Percentiles rank a stretch among this genome's conserved stretches.
phyloP scores from a whole-genome alignment of 2,797 vertebrate genomes.

The Lophotriccus pileatus region DNA sequence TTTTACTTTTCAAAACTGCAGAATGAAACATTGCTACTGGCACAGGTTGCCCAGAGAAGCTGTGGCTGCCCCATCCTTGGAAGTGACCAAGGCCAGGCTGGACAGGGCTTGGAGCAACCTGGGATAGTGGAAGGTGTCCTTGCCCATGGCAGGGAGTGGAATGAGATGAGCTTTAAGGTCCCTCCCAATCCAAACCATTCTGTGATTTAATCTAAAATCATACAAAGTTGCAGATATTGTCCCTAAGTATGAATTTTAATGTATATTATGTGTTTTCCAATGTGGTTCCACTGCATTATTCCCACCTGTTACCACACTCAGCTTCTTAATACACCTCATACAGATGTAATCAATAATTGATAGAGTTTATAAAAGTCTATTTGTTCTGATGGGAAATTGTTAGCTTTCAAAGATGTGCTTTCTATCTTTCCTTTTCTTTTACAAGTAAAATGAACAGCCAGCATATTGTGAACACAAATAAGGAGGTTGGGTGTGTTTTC shows the following conservation, averaged over 20 bases:
- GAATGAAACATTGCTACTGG: background rate
- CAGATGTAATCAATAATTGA: background rate
- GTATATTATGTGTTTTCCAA: background rate
- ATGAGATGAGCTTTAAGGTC: background rate
- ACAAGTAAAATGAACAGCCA: background rate
- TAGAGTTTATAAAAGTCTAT: background rate
- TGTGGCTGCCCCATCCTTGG: background rate
- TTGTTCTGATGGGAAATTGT: background rate
- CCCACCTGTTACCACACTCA: background rate
- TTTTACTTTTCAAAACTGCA: background rate
- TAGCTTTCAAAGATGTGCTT: background rate
- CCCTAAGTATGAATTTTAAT: background rate
- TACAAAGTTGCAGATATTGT: background rate
- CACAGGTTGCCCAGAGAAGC: background rate
- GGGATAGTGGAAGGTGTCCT: background rate
- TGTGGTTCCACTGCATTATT: background rate
- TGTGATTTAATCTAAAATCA: background rate
- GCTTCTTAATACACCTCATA: background rate
- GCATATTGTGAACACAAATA: background rate
- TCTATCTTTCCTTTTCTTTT: background rate
- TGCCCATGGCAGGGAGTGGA: background rate
- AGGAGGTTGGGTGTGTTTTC: background rate
- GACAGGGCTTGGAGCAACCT: background rate
- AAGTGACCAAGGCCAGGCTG: background rate
- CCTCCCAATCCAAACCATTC: background rate